phyloP scores from a whole-genome alignment of 2,797 vertebrate species.

The Carduelis carduelis region DNA sequence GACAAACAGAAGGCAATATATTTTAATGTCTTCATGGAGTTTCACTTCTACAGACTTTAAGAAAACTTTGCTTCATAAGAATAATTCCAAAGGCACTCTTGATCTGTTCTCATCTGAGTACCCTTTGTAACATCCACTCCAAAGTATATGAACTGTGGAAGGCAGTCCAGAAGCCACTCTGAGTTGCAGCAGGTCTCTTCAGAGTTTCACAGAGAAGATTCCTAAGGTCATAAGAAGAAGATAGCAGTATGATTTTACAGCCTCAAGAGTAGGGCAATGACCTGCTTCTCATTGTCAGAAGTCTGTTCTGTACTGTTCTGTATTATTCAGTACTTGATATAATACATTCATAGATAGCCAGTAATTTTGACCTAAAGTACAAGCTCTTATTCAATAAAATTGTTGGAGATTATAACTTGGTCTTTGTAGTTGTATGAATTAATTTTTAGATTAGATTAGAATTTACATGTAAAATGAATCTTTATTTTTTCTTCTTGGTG shows the following conservation, averaged over 20 bases:
- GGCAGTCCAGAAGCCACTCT: not conserved
- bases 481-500: not conserved
- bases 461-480: not conserved
- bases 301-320: not conserved
- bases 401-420: not conserved
- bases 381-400: not conserved
- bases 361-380: not conserved
- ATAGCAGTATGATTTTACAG: not conserved
- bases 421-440: not conserved
- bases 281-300: not conserved
- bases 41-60: not conserved
- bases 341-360: not conserved
- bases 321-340: not conserved
- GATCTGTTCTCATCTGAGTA: not conserved
- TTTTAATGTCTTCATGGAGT: not conserved
- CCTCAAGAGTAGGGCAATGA: not conserved
- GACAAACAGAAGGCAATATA: not conserved
- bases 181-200: not conserved
- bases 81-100: not conserved
- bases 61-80: not conserved
- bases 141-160: not conserved
- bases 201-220: not conserved
- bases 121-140: not conserved
- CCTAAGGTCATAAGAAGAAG: not conserved
- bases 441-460: not conserved